phyloP scores from a whole-genome alignment of 2,113 vertebrate genomes.

The Dasypus novemcinctus region DNA sequence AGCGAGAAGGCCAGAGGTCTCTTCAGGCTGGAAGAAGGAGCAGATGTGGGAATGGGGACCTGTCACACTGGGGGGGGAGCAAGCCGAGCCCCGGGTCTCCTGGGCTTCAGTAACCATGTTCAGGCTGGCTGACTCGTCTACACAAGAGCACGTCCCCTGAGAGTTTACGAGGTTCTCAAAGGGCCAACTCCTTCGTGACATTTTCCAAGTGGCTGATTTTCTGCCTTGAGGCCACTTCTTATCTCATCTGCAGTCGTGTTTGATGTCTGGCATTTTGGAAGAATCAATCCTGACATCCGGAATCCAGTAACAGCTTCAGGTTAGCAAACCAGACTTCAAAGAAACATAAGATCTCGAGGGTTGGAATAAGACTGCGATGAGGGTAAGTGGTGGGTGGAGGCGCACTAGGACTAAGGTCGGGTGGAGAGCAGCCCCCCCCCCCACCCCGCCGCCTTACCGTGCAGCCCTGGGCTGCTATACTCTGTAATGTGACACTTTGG shows the following conservation, averaged over 20 bases:
- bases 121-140: neutral
- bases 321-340: neutral
- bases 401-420: neutral
- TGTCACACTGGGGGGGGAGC: neutral
- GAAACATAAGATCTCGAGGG: neutral
- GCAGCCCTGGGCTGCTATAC: neutral
- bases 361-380: neutral
- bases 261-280: neutral
- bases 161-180: neutral
- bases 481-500: neutral
- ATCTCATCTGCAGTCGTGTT: neutral
- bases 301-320: neutral
- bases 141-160: neutral
- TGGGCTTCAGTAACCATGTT: neutral
- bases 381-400: neutral
- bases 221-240: neutral
- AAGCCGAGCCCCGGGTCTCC: neutral
- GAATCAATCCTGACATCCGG: neutral
- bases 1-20: neutral
- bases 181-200: neutral
- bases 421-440: neutral
- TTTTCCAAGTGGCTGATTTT: conserved; percentile 1
- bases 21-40: conserved; percentile 68
- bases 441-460: neutral
- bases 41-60: neutral